These are phyloP conservation scores for Pseudanteris insignis DNA, from an alignment of 2,888 invertebrate genomes.

Conservation along the genomic window DNA sequence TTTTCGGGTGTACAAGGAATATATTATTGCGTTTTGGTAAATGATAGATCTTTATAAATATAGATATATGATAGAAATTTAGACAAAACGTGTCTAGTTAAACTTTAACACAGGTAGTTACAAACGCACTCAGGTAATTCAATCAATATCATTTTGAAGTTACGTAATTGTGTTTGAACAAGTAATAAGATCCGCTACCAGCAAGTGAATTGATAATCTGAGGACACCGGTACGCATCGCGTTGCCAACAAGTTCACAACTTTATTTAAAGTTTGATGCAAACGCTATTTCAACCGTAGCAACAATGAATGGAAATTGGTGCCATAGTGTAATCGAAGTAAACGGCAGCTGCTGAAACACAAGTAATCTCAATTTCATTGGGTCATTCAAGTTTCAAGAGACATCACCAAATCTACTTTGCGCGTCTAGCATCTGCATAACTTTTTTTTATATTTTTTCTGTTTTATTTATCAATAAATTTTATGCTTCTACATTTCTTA, in stretches of 20 bases:
- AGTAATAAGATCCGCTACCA: constrained; percentile 21
- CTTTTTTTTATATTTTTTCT: too few species aligned
- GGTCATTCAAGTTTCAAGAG: constrained; percentile 17
- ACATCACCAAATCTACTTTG: constrained; percentile 16
- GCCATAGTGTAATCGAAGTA: constrained; percentile 31
- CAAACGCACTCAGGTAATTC: too few species aligned
- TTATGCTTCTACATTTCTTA: constrained; percentile 12
- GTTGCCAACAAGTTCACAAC: constrained; percentile 23
- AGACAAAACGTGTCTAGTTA: too few species aligned
- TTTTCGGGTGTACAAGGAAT: too few species aligned
- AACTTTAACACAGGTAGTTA: too few species aligned
- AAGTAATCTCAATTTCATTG: constrained; percentile 37
- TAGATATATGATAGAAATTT: too few species aligned
- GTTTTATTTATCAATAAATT: too few species aligned
- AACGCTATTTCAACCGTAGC: constrained; percentile 20
- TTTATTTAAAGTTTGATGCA: constrained; percentile 35
- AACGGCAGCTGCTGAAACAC: constrained; percentile 36
- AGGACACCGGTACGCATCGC: constrained; percentile 16
- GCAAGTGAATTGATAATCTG: constrained; percentile 26
- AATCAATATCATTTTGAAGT: constrained; percentile 20
- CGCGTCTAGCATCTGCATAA: constrained; percentile 8
- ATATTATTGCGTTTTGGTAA: too few species aligned
- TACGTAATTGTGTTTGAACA: constrained; percentile 15
- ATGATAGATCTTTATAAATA: too few species aligned
- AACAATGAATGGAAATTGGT: constrained; percentile 33